Conservation (phyloP, 2,888 invertebrate species). For the Erynnis tages region DNA sequence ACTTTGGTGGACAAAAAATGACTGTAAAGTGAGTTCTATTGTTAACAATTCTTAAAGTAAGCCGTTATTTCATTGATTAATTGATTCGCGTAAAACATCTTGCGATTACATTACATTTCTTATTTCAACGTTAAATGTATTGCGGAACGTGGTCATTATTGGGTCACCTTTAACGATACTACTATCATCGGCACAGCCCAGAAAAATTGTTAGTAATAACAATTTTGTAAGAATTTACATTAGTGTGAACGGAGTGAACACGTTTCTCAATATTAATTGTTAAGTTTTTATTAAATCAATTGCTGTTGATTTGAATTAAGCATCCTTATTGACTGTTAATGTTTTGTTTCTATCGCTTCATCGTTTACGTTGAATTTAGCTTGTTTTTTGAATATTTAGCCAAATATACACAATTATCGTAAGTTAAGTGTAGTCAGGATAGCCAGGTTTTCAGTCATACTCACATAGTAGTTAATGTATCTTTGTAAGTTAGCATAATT, state of each 20-base stretch:
- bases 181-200: no score
- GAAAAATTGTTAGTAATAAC: no score
- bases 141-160: conserved; percentile 36
- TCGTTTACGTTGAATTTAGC: conserved; percentile 62
- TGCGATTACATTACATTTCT: conserved; percentile 79
- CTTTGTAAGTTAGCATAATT: conserved; percentile 70
- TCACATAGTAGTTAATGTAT: conserved; percentile 67
- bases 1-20: neutral
- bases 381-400: conserved; percentile 68
- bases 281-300: conserved; percentile 72
- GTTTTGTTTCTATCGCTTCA: conserved; percentile 61
- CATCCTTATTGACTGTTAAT: conserved; percentile 76
- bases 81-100: conserved; percentile 44
- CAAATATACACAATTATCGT: conserved; percentile 77
- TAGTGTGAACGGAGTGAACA: conserved; percentile 11
- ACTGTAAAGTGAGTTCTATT: neutral
- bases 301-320: conserved; percentile 76
- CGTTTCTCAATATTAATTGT: conserved; percentile 46
- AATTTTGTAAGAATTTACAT: no score
- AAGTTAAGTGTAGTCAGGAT: conserved; percentile 78
- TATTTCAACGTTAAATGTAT: conserved; percentile 53
- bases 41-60: conserved; percentile 4
- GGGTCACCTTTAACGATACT: no score
- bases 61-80: neutral
- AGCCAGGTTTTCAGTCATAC: conserved; percentile 79